These are phyloP conservation scores for Plestiodon gilberti DNA, from an alignment of 2,113 vertebrate species.

Conservation along the genomic window DNA sequence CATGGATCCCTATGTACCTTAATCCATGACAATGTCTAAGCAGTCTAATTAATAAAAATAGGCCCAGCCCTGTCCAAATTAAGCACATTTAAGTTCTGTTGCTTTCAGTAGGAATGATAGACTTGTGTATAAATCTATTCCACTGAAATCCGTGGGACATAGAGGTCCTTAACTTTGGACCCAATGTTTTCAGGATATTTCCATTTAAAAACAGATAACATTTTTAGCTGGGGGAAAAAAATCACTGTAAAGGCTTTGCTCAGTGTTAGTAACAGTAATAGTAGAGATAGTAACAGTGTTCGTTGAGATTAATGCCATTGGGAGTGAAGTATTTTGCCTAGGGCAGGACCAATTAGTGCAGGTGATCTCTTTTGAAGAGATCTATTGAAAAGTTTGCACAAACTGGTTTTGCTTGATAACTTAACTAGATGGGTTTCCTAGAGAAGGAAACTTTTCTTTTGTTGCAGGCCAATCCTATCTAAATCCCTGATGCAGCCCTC, in stretches of 20 bases:
- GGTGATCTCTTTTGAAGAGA: not conserved
- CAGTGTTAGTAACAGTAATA: too few relatives aligned
- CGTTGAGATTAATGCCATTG: not conserved
- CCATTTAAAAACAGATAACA: not conserved
- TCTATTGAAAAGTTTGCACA: not conserved
- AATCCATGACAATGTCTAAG: not conserved
- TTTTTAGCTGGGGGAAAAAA: not conserved
- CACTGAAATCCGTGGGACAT: not conserved
- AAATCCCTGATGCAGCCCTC: too few relatives aligned
- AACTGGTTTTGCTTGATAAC: not conserved
- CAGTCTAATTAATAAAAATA: not conserved
- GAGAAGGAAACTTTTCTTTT: not conserved
- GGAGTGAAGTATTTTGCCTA: not conserved
- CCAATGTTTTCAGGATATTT: not conserved
- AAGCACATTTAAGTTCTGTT: not conserved
- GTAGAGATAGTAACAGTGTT: not conserved
- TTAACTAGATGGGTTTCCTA: not conserved
- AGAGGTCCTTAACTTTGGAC: not conserved
- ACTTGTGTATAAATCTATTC: not conserved
- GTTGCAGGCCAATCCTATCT: too few relatives aligned
- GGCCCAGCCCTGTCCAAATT: not conserved
- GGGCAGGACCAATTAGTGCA: not conserved
- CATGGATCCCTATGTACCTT: not conserved
- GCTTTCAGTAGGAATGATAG: not conserved
- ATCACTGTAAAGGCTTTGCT: not conserved